Evolutionary conservation across 2,888 invertebrate species (phyloP).

Genomic region (Pterostichus niger): DNA sequence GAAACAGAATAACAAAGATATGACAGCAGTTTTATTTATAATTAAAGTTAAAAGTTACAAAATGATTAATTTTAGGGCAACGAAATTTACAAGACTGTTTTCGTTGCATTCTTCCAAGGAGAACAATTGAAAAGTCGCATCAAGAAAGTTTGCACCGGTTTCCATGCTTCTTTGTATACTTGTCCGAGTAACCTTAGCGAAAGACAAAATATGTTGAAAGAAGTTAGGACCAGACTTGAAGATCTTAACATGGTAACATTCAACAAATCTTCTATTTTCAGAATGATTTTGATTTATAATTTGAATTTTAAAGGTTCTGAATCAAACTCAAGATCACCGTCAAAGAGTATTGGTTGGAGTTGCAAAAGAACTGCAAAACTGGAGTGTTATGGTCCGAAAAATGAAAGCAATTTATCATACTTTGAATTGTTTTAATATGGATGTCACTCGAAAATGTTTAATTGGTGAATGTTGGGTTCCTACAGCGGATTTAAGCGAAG

Average conservation of each 20-base stretch:
- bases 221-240: constrained; percentile 93
- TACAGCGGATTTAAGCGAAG: constrained; percentile 82
- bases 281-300: constrained; percentile 2
- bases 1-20: too few species aligned
- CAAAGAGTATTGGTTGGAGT: constrained; percentile 91
- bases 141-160: constrained; percentile 96
- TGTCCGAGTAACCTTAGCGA: constrained; percentile 93
- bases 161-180: constrained; percentile 94
- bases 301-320: constrained; percentile 82
- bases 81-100: constrained; percentile 92
- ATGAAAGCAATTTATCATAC: constrained; percentile 97
- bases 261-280: background rate
- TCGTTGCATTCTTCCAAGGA: constrained; percentile 94
- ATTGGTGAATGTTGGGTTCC: constrained; percentile 96
- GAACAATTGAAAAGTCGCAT: constrained; percentile 94
- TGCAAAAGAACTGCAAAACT: constrained; percentile 91
- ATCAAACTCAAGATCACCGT: constrained; percentile 93
- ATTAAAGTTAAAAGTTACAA: background rate
- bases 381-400: constrained; percentile 92
- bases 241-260: constrained; percentile 87
- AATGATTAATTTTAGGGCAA: constrained; percentile 83
- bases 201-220: constrained; percentile 93
- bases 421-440: constrained; percentile 94
- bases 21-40: too few species aligned
- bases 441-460: constrained; percentile 93